Conservation (phyloP, 2,797 vertebrate genomes). For the Pipistrellus pipistrellus region DNA sequence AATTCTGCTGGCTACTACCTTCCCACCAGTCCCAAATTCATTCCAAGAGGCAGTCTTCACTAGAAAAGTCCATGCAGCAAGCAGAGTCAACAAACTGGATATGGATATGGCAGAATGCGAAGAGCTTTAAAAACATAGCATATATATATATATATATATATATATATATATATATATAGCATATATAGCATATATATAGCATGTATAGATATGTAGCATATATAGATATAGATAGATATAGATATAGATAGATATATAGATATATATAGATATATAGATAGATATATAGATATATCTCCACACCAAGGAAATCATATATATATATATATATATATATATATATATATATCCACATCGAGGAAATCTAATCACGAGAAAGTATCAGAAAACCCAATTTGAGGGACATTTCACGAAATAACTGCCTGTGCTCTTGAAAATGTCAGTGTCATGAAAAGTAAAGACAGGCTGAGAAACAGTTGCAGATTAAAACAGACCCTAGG, state of each 20-base stretch:
- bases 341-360: too few relatives aligned
- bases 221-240: too few relatives aligned
- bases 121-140: not conserved
- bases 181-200: too few relatives aligned
- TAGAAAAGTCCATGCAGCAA: not conserved
- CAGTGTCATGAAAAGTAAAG: constrained; percentile 39
- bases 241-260: too few relatives aligned
- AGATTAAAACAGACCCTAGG: constrained; percentile 10
- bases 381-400: not conserved
- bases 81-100: not conserved
- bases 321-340: too few relatives aligned
- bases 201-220: too few relatives aligned
- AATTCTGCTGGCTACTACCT: not conserved
- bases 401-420: not conserved
- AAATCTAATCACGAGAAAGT: not conserved
- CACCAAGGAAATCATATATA: not conserved
- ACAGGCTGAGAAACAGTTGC: not conserved
- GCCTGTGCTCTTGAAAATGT: not conserved
- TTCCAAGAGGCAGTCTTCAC: not conserved
- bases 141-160: not conserved
- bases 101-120: not conserved
- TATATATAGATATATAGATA: too few relatives aligned
- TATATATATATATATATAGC: too few relatives aligned
- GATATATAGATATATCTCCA: too few relatives aligned
- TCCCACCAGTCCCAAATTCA: not conserved